phyloP scores from a whole-genome alignment of 2,888 invertebrate species.

The Phymatocera aterrima region DNA sequence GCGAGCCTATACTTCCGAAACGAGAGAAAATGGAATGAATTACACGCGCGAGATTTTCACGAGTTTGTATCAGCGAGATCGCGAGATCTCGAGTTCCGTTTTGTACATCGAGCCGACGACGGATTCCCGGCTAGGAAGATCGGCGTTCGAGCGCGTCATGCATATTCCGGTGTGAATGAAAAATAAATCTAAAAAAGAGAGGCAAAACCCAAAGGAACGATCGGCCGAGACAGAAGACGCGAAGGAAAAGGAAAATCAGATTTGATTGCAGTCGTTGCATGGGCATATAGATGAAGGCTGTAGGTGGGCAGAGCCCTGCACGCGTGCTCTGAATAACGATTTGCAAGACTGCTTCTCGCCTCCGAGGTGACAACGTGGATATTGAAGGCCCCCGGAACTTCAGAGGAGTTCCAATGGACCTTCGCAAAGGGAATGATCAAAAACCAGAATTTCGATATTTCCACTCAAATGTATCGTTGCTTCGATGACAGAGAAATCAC shows the following conservation, averaged over 20 bases:
- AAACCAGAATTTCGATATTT: too few relatives aligned
- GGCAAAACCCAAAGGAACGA: constrained; percentile 10
- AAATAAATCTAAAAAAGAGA: background rate
- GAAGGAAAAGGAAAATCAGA: constrained; percentile 45
- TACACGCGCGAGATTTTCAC: too few relatives aligned
- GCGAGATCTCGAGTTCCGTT: too few relatives aligned
- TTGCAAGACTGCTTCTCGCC: background rate
- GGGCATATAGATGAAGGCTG: constrained; percentile 42
- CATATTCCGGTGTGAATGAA: background rate
- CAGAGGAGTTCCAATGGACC: background rate
- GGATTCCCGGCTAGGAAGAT: too few relatives aligned
- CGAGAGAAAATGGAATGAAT: constrained; percentile 27
- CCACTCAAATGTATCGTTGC: too few relatives aligned
- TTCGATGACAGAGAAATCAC: too few relatives aligned
- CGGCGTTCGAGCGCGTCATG: too few relatives aligned
- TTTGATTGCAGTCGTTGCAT: constrained; percentile 48
- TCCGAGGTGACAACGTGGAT: constrained; percentile 3
- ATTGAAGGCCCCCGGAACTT: background rate
- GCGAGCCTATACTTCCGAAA: too few relatives aligned
- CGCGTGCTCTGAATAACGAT: constrained; percentile 40
- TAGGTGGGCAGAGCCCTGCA: constrained; percentile 41
- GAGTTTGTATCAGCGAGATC: too few relatives aligned
- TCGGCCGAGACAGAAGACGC: background rate
- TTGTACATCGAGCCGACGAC: too few relatives aligned
- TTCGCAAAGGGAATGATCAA: too few relatives aligned